These are phyloP conservation scores for Xylophagus ater DNA, from an alignment of 2,888 invertebrate genomes.

Conservation along the genomic window DNA sequence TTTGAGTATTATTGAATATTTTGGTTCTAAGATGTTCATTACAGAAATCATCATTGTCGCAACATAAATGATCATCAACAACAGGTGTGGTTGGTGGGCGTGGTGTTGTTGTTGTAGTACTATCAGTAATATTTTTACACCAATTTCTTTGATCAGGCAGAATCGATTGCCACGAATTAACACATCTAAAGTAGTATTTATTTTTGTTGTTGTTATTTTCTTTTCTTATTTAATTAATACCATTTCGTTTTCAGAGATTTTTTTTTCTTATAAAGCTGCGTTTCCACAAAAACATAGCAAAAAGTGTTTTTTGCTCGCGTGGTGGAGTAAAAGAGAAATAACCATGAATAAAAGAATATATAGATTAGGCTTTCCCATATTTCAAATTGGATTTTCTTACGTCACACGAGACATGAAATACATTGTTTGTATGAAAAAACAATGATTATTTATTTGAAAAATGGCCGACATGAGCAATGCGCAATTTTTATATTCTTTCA, in stretches of 20 bases:
- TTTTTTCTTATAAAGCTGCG: too few species aligned
- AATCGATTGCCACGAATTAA: slow-evolving; percentile 34
- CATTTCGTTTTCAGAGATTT: slow-evolving; percentile 23
- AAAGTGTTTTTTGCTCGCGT: too few species aligned
- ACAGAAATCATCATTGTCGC: slow-evolving; percentile 35
- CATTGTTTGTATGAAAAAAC: too few species aligned
- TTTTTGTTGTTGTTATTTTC: slow-evolving; percentile 11
- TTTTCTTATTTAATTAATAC: slow-evolving; percentile 7
- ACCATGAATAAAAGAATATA: too few species aligned
- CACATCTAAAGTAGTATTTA: slow-evolving; percentile 27
- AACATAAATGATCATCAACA: slow-evolving; percentile 35
- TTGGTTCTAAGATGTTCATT: slow-evolving; percentile 39
- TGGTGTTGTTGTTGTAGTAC: slow-evolving; percentile 34
- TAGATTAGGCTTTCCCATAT: too few species aligned
- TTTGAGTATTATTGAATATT: slow-evolving; percentile 30
- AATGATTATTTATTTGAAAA: too few species aligned
- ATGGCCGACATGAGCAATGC: too few species aligned
- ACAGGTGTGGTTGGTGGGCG: slow-evolving; percentile 30
- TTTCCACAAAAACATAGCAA: too few species aligned
- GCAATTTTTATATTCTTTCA: too few species aligned
- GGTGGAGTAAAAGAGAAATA: too few species aligned
- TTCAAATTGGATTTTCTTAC: too few species aligned
- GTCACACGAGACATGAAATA: too few species aligned
- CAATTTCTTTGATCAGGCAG: slow-evolving; percentile 37
- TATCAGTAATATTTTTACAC: slow-evolving; percentile 34